Conservation (phyloP, 35 echinoderm and acorn worm species). For the Hemicentrotus pulcherrimus region DNA sequence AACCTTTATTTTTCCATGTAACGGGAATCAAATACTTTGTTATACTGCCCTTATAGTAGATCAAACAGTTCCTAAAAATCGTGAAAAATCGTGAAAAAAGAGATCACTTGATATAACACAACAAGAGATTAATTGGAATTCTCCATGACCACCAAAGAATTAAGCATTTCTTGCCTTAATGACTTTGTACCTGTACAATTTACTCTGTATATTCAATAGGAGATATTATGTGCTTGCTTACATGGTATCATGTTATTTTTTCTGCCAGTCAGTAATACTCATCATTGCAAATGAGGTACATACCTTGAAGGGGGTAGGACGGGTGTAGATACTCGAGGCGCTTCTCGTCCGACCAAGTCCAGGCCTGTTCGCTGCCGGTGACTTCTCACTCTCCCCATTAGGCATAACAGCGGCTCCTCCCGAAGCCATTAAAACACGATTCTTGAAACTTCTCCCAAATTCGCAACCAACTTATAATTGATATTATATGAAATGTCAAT, state of each 20-base stretch:
- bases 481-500: not conserved
- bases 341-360: not conserved
- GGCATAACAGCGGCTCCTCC: not conserved
- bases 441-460: not conserved
- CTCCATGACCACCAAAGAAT: too few species aligned
- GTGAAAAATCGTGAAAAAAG: too few species aligned
- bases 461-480: not conserved
- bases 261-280: not conserved
- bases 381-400: not conserved
- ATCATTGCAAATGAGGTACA: not conserved
- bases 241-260: not conserved
- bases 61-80: too few species aligned
- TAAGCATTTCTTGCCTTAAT: too few species aligned
- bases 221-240: too few species aligned
- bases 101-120: too few species aligned
- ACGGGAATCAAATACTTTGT: too few species aligned
- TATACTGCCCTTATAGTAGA: too few species aligned
- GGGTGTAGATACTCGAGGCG: slow-evolving; percentile 35
- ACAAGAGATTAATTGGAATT: too few species aligned
- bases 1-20: too few species aligned
- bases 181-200: too few species aligned
- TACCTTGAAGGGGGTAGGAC: slow-evolving; percentile 46
- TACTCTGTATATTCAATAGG: too few species aligned
- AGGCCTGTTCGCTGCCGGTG: not conserved
- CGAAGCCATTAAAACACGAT: not conserved